Percentiles rank a stretch among this genome's conserved stretches.
Conservation (phyloP, 2,888 invertebrate species). For the Augiades crinisus region DNA sequence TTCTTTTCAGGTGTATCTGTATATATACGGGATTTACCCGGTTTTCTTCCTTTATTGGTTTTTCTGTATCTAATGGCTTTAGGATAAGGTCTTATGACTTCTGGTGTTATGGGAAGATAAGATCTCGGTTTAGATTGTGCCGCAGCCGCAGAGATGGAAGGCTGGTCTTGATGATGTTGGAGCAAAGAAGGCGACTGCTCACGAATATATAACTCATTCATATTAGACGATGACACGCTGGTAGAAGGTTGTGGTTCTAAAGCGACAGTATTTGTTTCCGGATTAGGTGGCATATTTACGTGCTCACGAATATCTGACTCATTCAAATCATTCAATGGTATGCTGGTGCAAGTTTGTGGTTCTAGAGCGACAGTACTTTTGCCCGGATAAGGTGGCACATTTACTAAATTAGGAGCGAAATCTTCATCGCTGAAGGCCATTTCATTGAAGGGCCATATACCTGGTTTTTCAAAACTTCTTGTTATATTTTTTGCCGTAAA, state of each 20-base stretch:
- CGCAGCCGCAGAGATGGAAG: too few species aligned
- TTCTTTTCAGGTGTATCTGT: slow-evolving; percentile 41
- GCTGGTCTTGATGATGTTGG: not conserved
- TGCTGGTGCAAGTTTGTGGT: not conserved
- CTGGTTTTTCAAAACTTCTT: not conserved
- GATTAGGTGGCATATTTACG: not conserved
- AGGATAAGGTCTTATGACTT: too few species aligned
- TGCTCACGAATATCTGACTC: not conserved
- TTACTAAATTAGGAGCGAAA: not conserved
- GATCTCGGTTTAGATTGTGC: too few species aligned
- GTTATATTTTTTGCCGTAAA: not conserved
- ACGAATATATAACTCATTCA: not conserved
- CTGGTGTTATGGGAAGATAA: too few species aligned
- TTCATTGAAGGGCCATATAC: not conserved
- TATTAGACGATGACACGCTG: not conserved
- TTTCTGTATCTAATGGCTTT: too few species aligned
- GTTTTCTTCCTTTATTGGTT: too few species aligned
- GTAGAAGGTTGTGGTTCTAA: not conserved
- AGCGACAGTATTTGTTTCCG: too few species aligned
- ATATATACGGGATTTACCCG: slow-evolving; percentile 24
- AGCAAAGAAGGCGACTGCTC: not conserved
- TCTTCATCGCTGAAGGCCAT: not conserved
- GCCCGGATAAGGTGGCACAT: not conserved
- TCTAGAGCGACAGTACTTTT: too few species aligned
- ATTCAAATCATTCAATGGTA: not conserved